Conservation (phyloP, 2,113 vertebrate genomes). For the Lagopus muta region DNA sequence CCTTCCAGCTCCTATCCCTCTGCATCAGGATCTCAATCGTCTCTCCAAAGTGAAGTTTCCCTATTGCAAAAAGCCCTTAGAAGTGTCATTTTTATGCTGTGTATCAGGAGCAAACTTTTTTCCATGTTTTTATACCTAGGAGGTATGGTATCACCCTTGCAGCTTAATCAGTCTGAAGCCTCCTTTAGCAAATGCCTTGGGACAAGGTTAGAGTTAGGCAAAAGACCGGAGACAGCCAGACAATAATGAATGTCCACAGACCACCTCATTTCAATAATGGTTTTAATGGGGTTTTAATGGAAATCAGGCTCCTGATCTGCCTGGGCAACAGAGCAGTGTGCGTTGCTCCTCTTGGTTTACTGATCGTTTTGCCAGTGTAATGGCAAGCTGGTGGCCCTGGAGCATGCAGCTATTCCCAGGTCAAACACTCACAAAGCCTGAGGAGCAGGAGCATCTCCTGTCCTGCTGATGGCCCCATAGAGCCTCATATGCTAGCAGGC, state of each 20-base stretch:
- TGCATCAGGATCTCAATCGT: background rate
- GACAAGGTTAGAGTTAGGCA: accelerated
- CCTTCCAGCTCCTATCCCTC: background rate
- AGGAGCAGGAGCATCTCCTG: accelerated
- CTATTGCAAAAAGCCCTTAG: background rate
- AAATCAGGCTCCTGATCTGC: background rate
- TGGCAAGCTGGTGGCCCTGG: background rate
- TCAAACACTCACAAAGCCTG: background rate
- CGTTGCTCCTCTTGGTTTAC: background rate
- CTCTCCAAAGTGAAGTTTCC: background rate
- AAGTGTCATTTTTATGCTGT: background rate
- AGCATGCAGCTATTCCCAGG: background rate
- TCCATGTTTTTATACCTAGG: slow-evolving; percentile 1
- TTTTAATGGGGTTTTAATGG: background rate
- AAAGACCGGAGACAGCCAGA: accelerated
- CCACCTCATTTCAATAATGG: accelerated
- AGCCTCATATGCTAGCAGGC: background rate
- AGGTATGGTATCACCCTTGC: background rate
- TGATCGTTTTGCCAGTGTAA: accelerated
- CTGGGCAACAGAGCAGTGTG: background rate
- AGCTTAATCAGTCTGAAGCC: background rate
- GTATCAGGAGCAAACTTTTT: slow-evolving; percentile 1
- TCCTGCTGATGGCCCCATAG: accelerated
- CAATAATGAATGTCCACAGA: accelerated
- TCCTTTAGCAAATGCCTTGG: background rate